These are phyloP conservation scores for Cosmia trapezina DNA, from an alignment of 2,888 invertebrate genomes.

Conservation along the genomic window DNA sequence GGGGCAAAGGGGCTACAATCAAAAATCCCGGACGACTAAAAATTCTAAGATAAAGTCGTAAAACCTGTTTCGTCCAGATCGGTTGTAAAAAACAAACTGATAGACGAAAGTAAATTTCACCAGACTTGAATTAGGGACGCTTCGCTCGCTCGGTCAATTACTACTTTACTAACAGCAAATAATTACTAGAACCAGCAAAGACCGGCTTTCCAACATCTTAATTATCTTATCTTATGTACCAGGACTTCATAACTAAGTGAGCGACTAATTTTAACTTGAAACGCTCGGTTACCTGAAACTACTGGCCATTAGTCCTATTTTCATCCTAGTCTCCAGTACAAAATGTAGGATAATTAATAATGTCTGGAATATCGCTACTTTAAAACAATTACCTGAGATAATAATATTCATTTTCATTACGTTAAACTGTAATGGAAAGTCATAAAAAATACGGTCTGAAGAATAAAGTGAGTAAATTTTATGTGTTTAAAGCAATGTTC, in stretches of 20 bases:
- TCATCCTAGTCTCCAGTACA: not conserved
- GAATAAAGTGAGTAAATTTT: not conserved
- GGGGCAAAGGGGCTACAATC: too few species aligned
- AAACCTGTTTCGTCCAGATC: too few species aligned
- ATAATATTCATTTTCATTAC: not conserved
- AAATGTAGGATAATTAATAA: not conserved
- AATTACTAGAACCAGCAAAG: not conserved
- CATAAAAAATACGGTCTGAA: not conserved
- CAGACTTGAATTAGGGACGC: too few species aligned
- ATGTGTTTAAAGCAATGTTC: too few species aligned
- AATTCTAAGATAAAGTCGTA: too few species aligned
- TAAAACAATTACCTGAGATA: not conserved
- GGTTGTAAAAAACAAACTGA: too few species aligned
- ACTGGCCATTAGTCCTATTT: not conserved
- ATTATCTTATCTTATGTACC: not conserved
- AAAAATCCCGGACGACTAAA: too few species aligned
- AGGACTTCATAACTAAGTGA: not conserved
- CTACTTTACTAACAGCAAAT: not conserved
- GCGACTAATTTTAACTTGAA: conserved; percentile 14
- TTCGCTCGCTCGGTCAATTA: too few species aligned
- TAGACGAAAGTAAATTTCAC: too few species aligned
- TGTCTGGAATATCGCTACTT: not conserved
- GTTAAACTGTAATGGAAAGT: not conserved
- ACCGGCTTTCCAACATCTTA: not conserved
- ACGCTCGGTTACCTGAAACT: conserved; percentile 1